phyloP scores from a whole-genome alignment of 2,113 vertebrate genomes.

The Leuciscus idus region DNA sequence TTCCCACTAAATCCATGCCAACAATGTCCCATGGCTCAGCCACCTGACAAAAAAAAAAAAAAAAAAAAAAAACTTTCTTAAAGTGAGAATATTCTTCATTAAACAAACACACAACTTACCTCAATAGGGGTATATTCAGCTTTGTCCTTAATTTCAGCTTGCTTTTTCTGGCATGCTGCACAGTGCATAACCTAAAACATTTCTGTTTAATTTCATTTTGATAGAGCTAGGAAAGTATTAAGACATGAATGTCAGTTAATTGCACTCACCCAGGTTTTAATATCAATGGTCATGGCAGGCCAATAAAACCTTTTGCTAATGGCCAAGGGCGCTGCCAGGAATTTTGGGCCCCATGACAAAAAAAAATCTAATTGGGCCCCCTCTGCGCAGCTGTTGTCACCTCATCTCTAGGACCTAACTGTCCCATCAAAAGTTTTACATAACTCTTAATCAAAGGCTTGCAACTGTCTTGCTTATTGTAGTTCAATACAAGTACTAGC shows the following conservation, averaged over 20 bases:
- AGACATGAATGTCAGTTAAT: not conserved
- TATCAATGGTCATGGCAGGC: not conserved
- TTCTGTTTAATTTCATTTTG: not conserved
- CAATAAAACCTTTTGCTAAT: not conserved
- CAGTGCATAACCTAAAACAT: not conserved
- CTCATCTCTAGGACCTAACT: too few relatives aligned
- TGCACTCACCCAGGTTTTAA: conserved; percentile 2
- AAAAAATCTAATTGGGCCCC: too few relatives aligned
- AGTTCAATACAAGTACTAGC: too few relatives aligned
- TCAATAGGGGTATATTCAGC: not conserved
- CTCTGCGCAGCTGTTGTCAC: not conserved
- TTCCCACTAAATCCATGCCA: too few relatives aligned
- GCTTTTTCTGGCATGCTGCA: not conserved
- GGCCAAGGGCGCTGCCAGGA: not conserved
- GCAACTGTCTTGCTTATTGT: too few relatives aligned
- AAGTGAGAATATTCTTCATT: too few relatives aligned
- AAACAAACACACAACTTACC: not conserved
- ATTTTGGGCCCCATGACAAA: too few relatives aligned
- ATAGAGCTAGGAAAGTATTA: not conserved
- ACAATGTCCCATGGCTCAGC: too few relatives aligned
- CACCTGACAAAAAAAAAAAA: too few relatives aligned
- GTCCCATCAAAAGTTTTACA: too few relatives aligned
- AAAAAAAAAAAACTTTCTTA: too few relatives aligned
- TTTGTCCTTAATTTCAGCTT: not conserved
- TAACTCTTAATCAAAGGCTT: too few relatives aligned